phyloP scores from a whole-genome alignment of 2,113 vertebrate genomes.

The Neodontobutis hainanensis region DNA sequence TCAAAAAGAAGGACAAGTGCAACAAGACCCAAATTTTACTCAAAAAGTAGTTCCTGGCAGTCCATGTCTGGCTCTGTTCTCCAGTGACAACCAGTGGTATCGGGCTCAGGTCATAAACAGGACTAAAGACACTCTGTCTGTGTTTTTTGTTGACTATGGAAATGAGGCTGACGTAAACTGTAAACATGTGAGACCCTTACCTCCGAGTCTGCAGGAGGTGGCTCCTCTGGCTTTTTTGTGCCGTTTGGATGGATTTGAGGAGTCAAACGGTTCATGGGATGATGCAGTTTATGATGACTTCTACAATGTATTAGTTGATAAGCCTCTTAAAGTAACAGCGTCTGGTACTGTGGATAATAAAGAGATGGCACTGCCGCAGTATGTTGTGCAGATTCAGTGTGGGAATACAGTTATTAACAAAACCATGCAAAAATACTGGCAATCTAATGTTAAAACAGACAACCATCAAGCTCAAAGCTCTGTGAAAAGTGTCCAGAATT shows the following conservation, averaged over 20 bases:
- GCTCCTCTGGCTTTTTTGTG: constrained; percentile 86
- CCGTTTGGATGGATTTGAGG: constrained; percentile 79
- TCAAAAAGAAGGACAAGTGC: constrained; percentile 64
- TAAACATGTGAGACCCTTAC: constrained; percentile 72
- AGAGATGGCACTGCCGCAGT: constrained; percentile 65
- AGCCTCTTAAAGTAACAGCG: constrained; percentile 75
- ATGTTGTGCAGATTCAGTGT: constrained; percentile 72
- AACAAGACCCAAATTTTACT: neutral
- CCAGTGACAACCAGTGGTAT: constrained; percentile 80
- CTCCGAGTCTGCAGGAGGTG: constrained; percentile 67
- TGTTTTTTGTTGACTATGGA: constrained; percentile 86
- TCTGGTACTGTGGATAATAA: constrained; percentile 40
- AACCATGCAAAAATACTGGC: constrained; percentile 80
- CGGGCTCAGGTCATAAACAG: constrained; percentile 77
- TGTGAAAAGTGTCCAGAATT: neutral
- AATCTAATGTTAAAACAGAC: neutral
- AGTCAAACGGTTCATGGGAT: constrained; percentile 78
- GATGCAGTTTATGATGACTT: constrained; percentile 78
- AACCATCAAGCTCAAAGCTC: rapidly evolving
- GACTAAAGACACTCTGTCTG: constrained; percentile 32
- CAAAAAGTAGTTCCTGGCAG: constrained; percentile 72
- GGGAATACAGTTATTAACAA: constrained; percentile 74
- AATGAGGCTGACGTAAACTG: constrained; percentile 74
- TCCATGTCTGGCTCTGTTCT: constrained; percentile 81
- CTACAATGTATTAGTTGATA: constrained; percentile 72